Percentiles rank a stretch among this genome's conserved stretches.
Evolutionary conservation across 2,888 invertebrate species (phyloP).

Genomic region (Melanchra persicariae): DNA sequence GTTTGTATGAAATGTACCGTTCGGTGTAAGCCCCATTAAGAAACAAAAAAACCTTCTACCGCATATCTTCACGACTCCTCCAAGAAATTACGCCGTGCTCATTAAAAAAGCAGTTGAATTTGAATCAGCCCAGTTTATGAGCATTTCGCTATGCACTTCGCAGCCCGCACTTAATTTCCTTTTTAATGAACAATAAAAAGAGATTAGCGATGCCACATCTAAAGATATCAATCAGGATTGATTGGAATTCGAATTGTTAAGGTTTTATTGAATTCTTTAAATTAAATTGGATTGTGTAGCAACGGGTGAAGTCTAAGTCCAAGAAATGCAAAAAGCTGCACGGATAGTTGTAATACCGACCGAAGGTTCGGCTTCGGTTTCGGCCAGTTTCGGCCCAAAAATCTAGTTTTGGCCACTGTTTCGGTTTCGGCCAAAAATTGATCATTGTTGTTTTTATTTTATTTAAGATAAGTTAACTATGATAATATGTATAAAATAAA

Average conservation of each 20-base stretch:
- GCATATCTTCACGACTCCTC: slow-evolving; percentile 19
- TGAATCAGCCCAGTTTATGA: slow-evolving; percentile 65
- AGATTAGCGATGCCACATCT: slow-evolving; percentile 51
- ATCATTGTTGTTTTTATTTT: too few relatives aligned
- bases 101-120: slow-evolving; percentile 59
- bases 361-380: too few relatives aligned
- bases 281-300: slow-evolving; percentile 7
- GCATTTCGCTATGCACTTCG: slow-evolving; percentile 66
- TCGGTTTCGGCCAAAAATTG: too few relatives aligned
- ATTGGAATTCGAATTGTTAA: slow-evolving; percentile 43
- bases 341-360: too few relatives aligned
- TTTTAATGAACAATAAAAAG: slow-evolving; percentile 73
- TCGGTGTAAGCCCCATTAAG: neutral
- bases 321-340: neutral
- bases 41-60: neutral
- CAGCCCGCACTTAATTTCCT: slow-evolving; percentile 54
- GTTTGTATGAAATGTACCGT: neutral
- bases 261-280: slow-evolving; percentile 29
- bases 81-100: slow-evolving; percentile 23
- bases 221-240: slow-evolving; percentile 30
- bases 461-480: too few relatives aligned
- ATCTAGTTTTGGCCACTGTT: too few relatives aligned
- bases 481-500: too few relatives aligned
- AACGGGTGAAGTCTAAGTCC: neutral
- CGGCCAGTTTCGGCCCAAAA: too few relatives aligned